These are phyloP conservation scores for Notodonta dromedarius DNA, from an alignment of 2,888 invertebrate genomes.

Conservation along the genomic window DNA sequence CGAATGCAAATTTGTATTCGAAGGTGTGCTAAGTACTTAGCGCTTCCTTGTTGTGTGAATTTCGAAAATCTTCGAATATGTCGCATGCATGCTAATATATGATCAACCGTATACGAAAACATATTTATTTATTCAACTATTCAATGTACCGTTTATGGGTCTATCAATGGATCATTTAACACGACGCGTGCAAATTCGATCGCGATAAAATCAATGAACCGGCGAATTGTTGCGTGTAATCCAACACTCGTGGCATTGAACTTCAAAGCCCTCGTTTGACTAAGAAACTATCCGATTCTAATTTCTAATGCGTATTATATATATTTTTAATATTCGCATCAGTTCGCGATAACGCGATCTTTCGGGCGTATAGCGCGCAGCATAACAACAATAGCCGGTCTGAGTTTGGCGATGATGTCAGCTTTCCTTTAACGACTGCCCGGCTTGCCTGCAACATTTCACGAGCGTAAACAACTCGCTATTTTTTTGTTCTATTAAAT, in stretches of 20 bases:
- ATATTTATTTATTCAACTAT: conserved; percentile 19
- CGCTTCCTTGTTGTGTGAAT: no score
- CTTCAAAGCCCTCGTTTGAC: conserved; percentile 56
- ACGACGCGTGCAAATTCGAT: conserved; percentile 66
- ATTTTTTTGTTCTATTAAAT: conserved; percentile 47
- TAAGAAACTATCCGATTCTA: conserved; percentile 49
- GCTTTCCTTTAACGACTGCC: conserved; percentile 69
- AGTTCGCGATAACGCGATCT: conserved; percentile 68
- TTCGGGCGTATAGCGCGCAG: conserved; percentile 57
- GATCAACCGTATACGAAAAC: not conserved
- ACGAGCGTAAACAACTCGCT: conserved; percentile 57
- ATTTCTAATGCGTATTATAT: conserved; percentile 45
- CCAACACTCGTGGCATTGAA: conserved; percentile 71
- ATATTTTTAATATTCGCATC: conserved; percentile 67
- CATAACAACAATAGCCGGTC: conserved; percentile 71
- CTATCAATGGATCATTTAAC: conserved; percentile 66
- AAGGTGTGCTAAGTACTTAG: no score
- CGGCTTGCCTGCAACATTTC: conserved; percentile 64
- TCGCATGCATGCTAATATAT: not conserved
- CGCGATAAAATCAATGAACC: conserved; percentile 66
- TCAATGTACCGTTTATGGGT: conserved; percentile 34
- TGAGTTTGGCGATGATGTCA: conserved; percentile 81
- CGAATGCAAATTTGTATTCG: no score
- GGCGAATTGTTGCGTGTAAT: conserved; percentile 62
- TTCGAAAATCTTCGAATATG: not conserved